A percentile compares a stretch with the other conserved stretches of the same genome.
These are phyloP conservation scores for Phalloptychus januarius DNA, from an alignment of 2,797 vertebrate genomes.

Conservation along the genomic window DNA sequence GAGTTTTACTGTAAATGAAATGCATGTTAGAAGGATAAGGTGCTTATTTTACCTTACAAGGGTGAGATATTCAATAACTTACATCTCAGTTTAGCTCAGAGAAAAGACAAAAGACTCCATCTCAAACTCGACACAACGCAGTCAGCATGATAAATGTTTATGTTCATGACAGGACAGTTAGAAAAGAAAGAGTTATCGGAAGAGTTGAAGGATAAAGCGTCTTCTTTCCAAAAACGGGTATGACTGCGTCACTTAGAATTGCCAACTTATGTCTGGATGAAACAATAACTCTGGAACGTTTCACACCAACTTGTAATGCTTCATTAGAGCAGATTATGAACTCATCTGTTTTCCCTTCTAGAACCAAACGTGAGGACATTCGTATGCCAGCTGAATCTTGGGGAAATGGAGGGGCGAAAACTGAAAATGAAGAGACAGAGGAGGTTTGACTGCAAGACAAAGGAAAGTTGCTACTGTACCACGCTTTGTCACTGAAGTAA, in stretches of 20 bases:
- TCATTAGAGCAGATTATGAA: background rate
- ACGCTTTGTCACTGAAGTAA: slow-evolving; percentile 98
- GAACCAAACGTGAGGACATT: background rate
- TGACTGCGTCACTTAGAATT: background rate
- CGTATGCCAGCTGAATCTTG: background rate
- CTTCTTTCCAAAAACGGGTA: background rate
- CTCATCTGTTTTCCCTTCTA: background rate
- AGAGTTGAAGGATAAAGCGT: background rate
- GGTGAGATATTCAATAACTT: background rate
- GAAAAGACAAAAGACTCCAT: background rate
- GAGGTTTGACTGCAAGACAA: background rate
- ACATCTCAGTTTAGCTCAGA: background rate
- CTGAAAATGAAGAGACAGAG: background rate
- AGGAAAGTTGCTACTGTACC: slow-evolving; percentile 90
- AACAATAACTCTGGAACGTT: background rate
- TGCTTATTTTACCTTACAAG: background rate
- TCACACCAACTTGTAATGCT: background rate
- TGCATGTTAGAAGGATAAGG: background rate
- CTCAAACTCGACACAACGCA: background rate
- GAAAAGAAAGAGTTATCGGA: background rate
- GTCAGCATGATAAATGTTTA: background rate
- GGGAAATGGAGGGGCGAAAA: background rate
- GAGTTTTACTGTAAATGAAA: background rate
- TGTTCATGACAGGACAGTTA: background rate
- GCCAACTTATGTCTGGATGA: background rate